Base-by-base conservation (phyloP, 2,888 invertebrate genomes). In the Incurvaria masculella region DNA sequence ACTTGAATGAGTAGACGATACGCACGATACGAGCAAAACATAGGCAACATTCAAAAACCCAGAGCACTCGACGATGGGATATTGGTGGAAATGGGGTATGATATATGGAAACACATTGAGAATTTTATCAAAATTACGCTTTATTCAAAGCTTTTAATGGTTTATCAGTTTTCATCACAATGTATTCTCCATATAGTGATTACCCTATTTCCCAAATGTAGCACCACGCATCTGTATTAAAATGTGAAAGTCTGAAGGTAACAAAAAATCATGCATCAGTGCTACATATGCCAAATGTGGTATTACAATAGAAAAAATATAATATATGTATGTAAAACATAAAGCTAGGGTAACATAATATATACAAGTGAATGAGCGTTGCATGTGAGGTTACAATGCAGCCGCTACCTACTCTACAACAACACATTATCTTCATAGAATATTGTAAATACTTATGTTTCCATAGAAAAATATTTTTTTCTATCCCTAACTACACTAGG, bases 171-270 rank as follows among this genome's bases (percentile, higher is more conserved):
- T 45, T 18, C 66, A 68, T 83, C 83, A 83, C 83, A 83, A 83
- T 83, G 83, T 82, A 81, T 68, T 79, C 82, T 82, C 82, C 82
- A 82, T 82, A 79, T 78, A 69, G 79, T 86, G 86, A 84, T 83
- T 83, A 81, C 88, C 88, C 79, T 78, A 57, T 75, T 79, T 79
- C 79, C 76, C 79, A 79, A 64, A 79, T 79, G 79, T 79, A 79
- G 79, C 79, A 79, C 68, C 75, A 76, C 66, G 74, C 74, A 65
- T 66, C 72, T 72, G 74, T 66, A 65, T 71, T 62, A 68, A 70
- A 67, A 65, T 58, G 60, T 64, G 72, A 69, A 68, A 68, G 70
- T 66, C 68, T 66, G 67, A 68, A 57, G 54, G 66, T 64, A 62
- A 56, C 21, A 44, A 62, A 65, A 68, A 72, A 73, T 74, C 74